Evolutionary conservation across 92 coral and sea anemone genomes (phyloP).

Genomic region (Micromussa lordhowensis): DNA sequence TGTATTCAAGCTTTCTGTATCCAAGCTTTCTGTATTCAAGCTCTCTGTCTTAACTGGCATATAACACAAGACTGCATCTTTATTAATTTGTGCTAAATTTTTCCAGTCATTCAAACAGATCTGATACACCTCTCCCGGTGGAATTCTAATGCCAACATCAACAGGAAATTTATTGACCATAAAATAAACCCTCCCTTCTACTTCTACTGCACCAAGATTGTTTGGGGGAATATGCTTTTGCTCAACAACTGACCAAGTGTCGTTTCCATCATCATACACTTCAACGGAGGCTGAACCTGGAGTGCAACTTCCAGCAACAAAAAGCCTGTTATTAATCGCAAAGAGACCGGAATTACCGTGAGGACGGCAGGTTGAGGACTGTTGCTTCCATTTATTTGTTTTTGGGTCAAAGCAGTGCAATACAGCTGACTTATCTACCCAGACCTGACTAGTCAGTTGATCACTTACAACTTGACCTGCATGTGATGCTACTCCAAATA

Average conservation of each 20-base stretch:
- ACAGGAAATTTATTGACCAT: not conserved
- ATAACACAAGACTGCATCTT: too few relatives aligned
- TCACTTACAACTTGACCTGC: too few relatives aligned
- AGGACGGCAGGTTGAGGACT: not conserved
- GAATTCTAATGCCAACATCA: not conserved
- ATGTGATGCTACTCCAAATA: too few relatives aligned
- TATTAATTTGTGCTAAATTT: not conserved
- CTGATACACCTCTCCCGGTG: not conserved
- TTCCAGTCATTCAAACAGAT: slow-evolving; percentile 2
- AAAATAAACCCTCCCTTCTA: not conserved
- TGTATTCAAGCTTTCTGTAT: not conserved
- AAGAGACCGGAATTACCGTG: slow-evolving; percentile 31
- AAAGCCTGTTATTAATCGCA: slow-evolving; percentile 17
- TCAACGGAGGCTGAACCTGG: not conserved
- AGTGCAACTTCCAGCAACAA: slow-evolving; percentile 35
- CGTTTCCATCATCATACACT: not conserved
- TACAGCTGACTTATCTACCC: too few relatives aligned
- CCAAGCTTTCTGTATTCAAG: too few relatives aligned
- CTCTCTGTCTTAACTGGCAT: too few relatives aligned
- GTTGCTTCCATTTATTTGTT: slow-evolving; percentile 26
- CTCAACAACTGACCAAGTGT: slow-evolving; percentile 9
- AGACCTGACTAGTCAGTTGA: not conserved
- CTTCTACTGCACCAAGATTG: not conserved
- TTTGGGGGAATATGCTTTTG: too few relatives aligned
- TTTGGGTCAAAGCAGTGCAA: slow-evolving; percentile 23